These are phyloP conservation scores for Hyperoplus lanceolatus DNA, from an alignment of 2,797 vertebrate species.

Conservation along the genomic window DNA sequence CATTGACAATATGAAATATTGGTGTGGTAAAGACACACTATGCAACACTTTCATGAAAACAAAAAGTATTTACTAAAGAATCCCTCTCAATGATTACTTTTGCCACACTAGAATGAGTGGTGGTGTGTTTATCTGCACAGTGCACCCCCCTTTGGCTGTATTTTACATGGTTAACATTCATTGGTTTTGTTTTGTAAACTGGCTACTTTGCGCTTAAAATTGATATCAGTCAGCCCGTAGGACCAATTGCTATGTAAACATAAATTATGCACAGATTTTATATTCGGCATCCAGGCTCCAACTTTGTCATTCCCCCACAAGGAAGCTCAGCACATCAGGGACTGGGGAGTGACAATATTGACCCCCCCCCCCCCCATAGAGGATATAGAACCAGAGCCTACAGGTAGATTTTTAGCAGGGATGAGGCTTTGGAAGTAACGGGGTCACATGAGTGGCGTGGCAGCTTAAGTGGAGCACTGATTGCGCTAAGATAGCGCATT, in stretches of 20 bases:
- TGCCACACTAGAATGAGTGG: no score
- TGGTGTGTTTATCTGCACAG: no score
- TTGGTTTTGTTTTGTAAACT: no score
- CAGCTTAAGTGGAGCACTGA: not conserved
- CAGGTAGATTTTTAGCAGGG: conserved; percentile 18
- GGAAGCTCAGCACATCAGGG: conserved; percentile 2
- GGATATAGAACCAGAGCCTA: not conserved
- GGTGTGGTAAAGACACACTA: not conserved
- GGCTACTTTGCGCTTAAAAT: no score
- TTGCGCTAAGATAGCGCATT: no score
- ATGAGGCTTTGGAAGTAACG: no score
- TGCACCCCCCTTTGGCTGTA: no score
- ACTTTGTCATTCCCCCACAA: conserved; percentile 7
- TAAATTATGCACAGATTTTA: not conserved
- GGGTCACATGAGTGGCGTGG: not conserved
- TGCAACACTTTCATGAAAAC: not conserved
- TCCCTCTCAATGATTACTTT: no score
- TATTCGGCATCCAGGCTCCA: conserved; percentile 1
- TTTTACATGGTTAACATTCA: no score
- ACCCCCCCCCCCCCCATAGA: not conserved
- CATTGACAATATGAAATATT: not conserved
- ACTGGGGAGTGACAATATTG: not conserved
- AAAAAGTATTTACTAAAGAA: no score
- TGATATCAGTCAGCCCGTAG: not conserved
- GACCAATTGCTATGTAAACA: not conserved